Percentiles rank a stretch among this genome's conserved stretches.
Conservation (phyloP, 2,113 vertebrate genomes). For the Propithecus coquereli region DNA sequence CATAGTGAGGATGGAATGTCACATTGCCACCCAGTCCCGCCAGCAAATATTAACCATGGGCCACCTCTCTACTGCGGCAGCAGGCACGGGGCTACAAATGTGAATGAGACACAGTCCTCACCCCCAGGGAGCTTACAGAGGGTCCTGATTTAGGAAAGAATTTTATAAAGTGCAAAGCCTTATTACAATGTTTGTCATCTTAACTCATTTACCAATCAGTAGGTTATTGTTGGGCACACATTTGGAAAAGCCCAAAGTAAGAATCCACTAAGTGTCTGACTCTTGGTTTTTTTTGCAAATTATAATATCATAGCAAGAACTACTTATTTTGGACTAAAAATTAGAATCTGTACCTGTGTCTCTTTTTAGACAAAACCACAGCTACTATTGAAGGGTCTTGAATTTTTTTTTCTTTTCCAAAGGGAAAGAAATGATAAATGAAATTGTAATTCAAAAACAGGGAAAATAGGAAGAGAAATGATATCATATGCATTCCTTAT, state of each 20-base stretch:
- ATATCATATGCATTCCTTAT: neutral
- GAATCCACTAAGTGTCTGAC: neutral
- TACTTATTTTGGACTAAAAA: neutral
- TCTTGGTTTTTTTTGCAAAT: neutral
- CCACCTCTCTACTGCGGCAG: fast-evolving
- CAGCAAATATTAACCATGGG: neutral
- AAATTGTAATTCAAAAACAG: conserved; percentile 28
- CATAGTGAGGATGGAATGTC: neutral
- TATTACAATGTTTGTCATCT: neutral
- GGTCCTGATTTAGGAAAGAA: neutral
- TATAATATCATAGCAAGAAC: neutral
- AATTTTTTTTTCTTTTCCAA: neutral
- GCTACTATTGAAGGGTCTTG: neutral
- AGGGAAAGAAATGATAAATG: conserved; percentile 35
- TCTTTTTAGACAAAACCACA: neutral
- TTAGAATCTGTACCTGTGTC: neutral
- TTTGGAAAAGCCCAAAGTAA: neutral
- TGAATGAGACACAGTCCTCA: neutral
- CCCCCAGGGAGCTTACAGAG: neutral
- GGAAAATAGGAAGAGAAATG: neutral
- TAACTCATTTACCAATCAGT: neutral
- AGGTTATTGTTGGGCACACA: neutral
- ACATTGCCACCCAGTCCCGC: fast-evolving
- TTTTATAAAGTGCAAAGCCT: neutral
- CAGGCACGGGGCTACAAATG: too few species aligned